Percentiles rank a stretch among this genome's conserved stretches.
Conservation (phyloP, 2,888 invertebrate species). For the Drosophila pegasa region DNA sequence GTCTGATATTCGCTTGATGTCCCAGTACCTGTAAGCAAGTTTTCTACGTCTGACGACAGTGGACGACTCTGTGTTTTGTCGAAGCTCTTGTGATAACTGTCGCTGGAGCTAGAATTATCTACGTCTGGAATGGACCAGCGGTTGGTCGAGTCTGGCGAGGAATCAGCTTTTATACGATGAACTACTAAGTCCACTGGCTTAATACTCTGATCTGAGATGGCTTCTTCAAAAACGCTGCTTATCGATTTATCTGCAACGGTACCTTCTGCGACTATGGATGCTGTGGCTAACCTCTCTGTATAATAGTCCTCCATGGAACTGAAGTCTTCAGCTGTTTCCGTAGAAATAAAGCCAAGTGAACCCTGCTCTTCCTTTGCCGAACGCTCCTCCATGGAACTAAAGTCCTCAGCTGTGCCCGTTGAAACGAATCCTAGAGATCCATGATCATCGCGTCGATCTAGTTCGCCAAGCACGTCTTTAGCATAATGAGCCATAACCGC, state of each 20-base stretch:
- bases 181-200: conserved; percentile 78
- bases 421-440: conserved; percentile 81
- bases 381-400: conserved; percentile 76
- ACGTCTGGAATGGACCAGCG: conserved; percentile 91
- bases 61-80: conserved; percentile 92
- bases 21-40: conserved; percentile 87
- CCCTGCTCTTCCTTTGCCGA: conserved; percentile 77
- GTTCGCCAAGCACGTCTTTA: conserved; percentile 56
- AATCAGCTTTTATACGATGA: conserved; percentile 82
- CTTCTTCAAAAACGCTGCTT: conserved; percentile 69
- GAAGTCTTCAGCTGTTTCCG: conserved; percentile 82
- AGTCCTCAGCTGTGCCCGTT: conserved; percentile 78
- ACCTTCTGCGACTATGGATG: conserved; percentile 63
- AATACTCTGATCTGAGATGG: conserved; percentile 69
- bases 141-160: conserved; percentile 86
- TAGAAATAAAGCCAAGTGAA: conserved; percentile 80
- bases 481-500: conserved; percentile 73
- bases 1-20: conserved; percentile 94
- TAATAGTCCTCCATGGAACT: conserved; percentile 83
- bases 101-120: conserved; percentile 95
- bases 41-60: conserved; percentile 94
- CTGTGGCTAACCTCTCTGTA: conserved; percentile 75
- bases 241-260: conserved; percentile 50
- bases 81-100: conserved; percentile 95
- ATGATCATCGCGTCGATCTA: conserved; percentile 65